Evolutionary conservation across 1,140 invertebrate species (phyloP), one percentile per base, ranked within the genome.

Genomic region (Drosophila varians): DNA sequence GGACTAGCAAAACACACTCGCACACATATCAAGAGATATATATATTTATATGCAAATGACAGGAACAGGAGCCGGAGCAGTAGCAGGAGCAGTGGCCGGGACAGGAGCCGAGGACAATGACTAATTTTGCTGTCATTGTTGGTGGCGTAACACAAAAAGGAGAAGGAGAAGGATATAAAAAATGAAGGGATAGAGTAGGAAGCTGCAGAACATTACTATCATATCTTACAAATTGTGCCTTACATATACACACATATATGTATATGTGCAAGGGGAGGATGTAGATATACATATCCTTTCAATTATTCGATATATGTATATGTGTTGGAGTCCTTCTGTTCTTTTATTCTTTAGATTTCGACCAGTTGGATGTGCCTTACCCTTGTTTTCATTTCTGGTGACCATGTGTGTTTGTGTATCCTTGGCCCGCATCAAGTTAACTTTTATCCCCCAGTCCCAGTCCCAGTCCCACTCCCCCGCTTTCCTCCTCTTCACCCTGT

Each of bases 171-270:
- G 21, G 53, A 36, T 28, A 19, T n/a, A 43, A 69, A 38, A 46
- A 34, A 54, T 19, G 25, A 26, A 28, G 4, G n/a, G 7, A 49
- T 38, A 21, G 28, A 38, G 42, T 18, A 26, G 28, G 60, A 34
- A 58, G 51, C 58, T 61, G 74, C 49, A 53, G 65, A 52, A 58
- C 76, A 80, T 84, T 86, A 86, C 76, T 80, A 80, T 84, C 80
- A 84, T 84, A 86, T 86, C 79, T 80, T 47, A 80, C 80, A 86
- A 86, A 84, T 84, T 84, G 80, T 73, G 71, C 66, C 72, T n/a
- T 26, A 4, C 34, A 23, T 3, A 12, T 9, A 11, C 52, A 61
- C 4, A 21, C 9, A 72, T 69, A 28, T 4, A 8, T 14, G 4
- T 43, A 31, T 9, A 16, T n/a, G n/a, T 49, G 68, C 34, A n/a